Base-by-base conservation (phyloP, 2,888 invertebrate species). In the Microplitis deprimator region DNA sequence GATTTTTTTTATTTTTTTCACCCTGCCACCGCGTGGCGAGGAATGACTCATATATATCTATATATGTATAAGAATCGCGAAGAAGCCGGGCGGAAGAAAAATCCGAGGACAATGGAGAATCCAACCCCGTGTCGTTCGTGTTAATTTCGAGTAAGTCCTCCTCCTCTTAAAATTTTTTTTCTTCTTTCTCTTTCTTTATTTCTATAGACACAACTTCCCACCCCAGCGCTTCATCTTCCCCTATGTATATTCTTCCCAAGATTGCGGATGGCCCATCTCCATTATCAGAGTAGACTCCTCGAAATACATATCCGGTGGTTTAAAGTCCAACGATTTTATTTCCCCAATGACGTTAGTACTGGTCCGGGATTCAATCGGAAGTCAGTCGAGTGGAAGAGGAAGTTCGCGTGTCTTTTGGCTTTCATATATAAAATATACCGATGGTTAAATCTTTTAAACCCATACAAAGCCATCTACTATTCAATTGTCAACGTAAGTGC, bases 291-390 rank as follows among this genome's bases (percentile, higher is more conserved):
- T 84, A 50, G 67, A 70, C 84, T 84, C 82, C 84, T 86, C 85
- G 84, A 83, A 84, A 83, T 86, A 86, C 85, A 85, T 85, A 87
- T 87, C 87, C 87, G 87, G 84, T 85, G 86, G 86, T 82, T 88
- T 85, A 85, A 87, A 87, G 81, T 84, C 80, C 78, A 83, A 83
- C 80, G 82, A 85, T 82, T 50, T 50, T 50, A 50, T 50, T 50
- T 73, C 67, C 50, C 50, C 65, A 60, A 72, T 62, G 71, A 72
- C 41, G 10, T 50, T 50, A 50, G 50, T 8, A 50, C 50, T 4
- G 10, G 13, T 13, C 2, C 50, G 1, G 13, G 10, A 50, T 50
- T 50, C 1, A 50, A 50, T 50, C 50, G 50, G 50, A 50, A 50
- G 13, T 50, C 50, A 50, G 50, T 50, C 50, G 50, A 50, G 50